These are phyloP conservation scores for Dendronephthya gigantea DNA, from an alignment of 64 coral and sea anemone species.

Conservation along the genomic window DNA sequence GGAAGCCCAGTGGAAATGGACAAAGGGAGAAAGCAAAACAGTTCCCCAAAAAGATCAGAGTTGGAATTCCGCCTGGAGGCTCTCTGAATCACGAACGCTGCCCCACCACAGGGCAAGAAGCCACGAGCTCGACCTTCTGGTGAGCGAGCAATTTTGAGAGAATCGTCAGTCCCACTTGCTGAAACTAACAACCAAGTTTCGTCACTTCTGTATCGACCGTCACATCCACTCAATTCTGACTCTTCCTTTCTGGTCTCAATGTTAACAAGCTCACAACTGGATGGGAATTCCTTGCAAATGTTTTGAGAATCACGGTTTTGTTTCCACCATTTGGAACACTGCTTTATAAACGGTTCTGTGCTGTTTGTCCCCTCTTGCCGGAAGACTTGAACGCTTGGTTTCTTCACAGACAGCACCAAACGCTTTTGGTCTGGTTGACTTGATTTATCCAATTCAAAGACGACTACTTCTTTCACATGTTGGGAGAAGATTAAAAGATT, in stretches of 20 bases:
- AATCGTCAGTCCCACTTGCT: background rate
- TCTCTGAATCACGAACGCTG: background rate
- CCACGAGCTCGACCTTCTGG: background rate
- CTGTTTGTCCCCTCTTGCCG: background rate
- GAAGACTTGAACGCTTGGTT: background rate
- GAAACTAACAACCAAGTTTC: background rate
- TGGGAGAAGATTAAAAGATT: too few relatives aligned
- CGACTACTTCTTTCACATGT: too few relatives aligned
- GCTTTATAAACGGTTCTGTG: background rate
- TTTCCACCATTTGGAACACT: too few relatives aligned
- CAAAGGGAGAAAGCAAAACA: constrained; percentile 72
- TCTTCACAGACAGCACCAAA: too few relatives aligned
- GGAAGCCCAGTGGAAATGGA: constrained; percentile 70
- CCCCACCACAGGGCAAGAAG: background rate
- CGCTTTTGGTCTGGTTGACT: too few relatives aligned
- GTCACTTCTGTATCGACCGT: background rate
- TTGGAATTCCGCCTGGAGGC: background rate
- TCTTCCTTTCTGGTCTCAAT: background rate
- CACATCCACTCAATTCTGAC: background rate
- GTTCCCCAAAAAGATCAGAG: constrained; percentile 30
- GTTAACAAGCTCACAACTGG: background rate
- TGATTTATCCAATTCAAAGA: too few relatives aligned
- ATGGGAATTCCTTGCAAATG: background rate
- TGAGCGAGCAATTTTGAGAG: background rate
- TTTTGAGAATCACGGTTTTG: background rate